Conservation (phyloP, 2,113 vertebrate genomes). For the Probosciger aterrimus region DNA sequence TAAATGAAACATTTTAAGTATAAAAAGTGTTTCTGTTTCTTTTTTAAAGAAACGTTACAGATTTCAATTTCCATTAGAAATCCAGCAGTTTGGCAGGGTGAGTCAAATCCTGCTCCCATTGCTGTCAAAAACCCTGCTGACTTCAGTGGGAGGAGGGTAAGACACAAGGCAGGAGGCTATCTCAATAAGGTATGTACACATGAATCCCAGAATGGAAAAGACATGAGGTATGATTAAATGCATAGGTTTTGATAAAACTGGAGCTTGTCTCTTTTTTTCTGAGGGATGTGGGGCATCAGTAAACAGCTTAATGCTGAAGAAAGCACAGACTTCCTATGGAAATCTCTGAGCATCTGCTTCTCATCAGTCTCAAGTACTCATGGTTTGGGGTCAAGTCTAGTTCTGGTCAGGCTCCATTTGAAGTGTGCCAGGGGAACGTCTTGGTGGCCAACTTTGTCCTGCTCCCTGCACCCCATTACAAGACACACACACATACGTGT, state of each 20-base stretch:
- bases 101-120: neutral
- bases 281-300: neutral
- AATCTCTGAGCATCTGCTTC: neutral
- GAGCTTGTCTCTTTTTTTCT: neutral
- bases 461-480: neutral
- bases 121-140: neutral
- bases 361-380: neutral
- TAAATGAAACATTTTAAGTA: conserved; percentile 54
- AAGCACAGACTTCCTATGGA: neutral
- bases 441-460: neutral
- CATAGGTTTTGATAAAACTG: neutral
- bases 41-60: neutral
- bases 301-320: neutral
- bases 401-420: neutral
- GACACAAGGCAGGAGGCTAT: neutral
- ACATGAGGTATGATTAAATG: conserved; percentile 7
- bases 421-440: neutral
- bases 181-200: neutral
- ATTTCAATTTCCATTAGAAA: conserved; percentile 11
- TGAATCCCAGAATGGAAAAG: conserved; percentile 5
- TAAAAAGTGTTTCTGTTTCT: neutral
- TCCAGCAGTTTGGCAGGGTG: neutral
- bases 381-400: neutral
- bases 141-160: neutral
- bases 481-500: neutral